Percentiles rank a stretch among this genome's conserved stretches.
phyloP scores from a whole-genome alignment of 2,113 vertebrate species.

The Columbina picui region DNA sequence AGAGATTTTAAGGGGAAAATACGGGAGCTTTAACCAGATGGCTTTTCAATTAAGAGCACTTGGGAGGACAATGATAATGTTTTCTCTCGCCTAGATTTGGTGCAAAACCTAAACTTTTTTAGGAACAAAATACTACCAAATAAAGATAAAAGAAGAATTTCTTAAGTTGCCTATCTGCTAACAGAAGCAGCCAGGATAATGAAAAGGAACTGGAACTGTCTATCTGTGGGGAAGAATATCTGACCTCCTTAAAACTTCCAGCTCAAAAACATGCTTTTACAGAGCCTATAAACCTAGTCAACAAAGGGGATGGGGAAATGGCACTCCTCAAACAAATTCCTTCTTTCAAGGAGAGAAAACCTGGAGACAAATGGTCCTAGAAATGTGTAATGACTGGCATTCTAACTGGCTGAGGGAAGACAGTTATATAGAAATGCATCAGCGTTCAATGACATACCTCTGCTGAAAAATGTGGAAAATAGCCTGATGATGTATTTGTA shows the following conservation, averaged over 20 bases:
- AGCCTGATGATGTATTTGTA: background rate
- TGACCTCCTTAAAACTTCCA: background rate
- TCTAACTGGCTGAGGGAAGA: background rate
- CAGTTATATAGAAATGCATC: background rate
- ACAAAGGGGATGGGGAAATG: background rate
- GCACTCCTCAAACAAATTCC: background rate
- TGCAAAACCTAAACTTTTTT: background rate
- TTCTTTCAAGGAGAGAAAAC: background rate
- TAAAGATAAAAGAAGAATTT: background rate
- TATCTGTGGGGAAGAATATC: background rate
- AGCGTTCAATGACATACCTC: background rate
- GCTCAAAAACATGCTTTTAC: background rate
- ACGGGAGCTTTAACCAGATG: background rate
- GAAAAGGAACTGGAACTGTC: background rate
- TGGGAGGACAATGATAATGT: background rate
- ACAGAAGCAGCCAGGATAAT: background rate
- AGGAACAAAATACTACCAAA: background rate
- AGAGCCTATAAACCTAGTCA: background rate
- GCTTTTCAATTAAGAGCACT: background rate
- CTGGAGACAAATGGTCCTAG: background rate
- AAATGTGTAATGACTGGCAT: background rate
- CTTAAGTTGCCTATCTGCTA: background rate
- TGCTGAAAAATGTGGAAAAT: background rate
- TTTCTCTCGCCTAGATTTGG: background rate
- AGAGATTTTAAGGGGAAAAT: background rate